phyloP scores from a whole-genome alignment of 2,113 vertebrate genomes.

The Tretioscincus oriximinensis region DNA sequence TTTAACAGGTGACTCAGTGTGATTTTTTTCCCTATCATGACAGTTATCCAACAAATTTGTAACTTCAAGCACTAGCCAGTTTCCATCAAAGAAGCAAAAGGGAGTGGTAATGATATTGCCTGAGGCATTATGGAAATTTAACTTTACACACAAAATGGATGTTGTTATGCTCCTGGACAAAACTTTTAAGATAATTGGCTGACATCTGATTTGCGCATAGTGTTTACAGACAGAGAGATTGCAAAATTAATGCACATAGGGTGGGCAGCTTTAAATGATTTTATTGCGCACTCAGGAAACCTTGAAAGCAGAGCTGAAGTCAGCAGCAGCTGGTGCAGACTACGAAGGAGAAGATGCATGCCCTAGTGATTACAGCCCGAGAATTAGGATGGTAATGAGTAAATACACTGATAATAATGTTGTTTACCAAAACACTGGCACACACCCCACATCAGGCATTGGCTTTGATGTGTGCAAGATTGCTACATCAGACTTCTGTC shows the following conservation, averaged over 20 bases:
- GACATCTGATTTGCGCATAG: conserved; percentile 6
- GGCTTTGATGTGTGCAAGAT: neutral
- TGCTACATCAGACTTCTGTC: neutral
- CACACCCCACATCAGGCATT: neutral
- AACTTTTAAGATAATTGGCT: conserved; percentile 11
- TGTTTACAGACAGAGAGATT: neutral
- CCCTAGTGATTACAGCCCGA: neutral
- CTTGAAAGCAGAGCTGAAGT: neutral
- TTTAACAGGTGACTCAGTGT: conserved; percentile 1
- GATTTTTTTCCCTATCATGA: neutral
- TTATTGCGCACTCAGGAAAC: conserved; percentile 4
- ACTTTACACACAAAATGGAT: conserved; percentile 24
- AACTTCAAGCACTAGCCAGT: neutral
- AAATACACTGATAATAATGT: conserved; percentile 20
- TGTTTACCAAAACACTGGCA: conserved; percentile 15
- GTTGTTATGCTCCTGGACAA: neutral
- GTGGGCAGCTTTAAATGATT: neutral
- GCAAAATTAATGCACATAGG: neutral
- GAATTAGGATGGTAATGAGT: conserved; percentile 16
- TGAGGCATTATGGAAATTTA: conserved; percentile 13
- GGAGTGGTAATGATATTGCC: neutral
- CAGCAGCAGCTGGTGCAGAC: conserved; percentile 16
- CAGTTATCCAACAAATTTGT: neutral
- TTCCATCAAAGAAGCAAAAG: neutral
- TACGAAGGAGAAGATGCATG: neutral